Percentiles rank a stretch among this genome's conserved stretches.
These are phyloP conservation scores for Andrena fulva DNA, from an alignment of 2,888 invertebrate species.

Conservation along the genomic window DNA sequence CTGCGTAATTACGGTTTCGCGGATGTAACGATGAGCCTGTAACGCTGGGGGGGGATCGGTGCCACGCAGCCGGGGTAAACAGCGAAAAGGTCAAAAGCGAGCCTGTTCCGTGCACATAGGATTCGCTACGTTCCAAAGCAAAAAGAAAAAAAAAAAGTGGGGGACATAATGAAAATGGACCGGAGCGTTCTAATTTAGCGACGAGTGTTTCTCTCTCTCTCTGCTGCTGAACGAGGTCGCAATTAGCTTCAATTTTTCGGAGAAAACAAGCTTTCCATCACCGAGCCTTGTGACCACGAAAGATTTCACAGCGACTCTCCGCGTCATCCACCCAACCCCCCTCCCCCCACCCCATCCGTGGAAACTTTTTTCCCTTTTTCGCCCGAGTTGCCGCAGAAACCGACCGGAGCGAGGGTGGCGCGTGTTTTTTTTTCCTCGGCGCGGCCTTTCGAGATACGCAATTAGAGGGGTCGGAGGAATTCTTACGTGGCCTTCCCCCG, in stretches of 20 bases:
- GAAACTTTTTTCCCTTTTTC: constrained; percentile 37
- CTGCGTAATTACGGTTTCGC: constrained; percentile 42
- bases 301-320: constrained; percentile 76
- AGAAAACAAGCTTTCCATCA: constrained; percentile 14
- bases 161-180: neutral
- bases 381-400: constrained; percentile 20
- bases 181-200: neutral
- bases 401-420: constrained; percentile 36
- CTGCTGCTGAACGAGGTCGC: neutral
- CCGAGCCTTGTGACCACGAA: constrained; percentile 75
- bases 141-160: neutral
- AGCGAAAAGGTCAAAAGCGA: constrained; percentile 16
- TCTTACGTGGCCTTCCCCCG: constrained; percentile 70
- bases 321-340: too few relatives aligned
- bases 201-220: constrained; percentile 7
- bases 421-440: constrained; percentile 21
- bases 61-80: constrained; percentile 18
- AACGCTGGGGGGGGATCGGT: constrained; percentile 18
- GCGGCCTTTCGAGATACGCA: constrained; percentile 23
- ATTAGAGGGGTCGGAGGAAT: constrained; percentile 60
- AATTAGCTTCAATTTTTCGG: constrained; percentile 30
- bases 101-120: neutral
- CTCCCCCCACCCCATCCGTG: neutral
- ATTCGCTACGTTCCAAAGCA: neutral
- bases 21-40: constrained; percentile 40